These are phyloP conservation scores for Nyctibius bracteatus DNA, from an alignment of 2,113 vertebrate genomes.

Conservation along the genomic window DNA sequence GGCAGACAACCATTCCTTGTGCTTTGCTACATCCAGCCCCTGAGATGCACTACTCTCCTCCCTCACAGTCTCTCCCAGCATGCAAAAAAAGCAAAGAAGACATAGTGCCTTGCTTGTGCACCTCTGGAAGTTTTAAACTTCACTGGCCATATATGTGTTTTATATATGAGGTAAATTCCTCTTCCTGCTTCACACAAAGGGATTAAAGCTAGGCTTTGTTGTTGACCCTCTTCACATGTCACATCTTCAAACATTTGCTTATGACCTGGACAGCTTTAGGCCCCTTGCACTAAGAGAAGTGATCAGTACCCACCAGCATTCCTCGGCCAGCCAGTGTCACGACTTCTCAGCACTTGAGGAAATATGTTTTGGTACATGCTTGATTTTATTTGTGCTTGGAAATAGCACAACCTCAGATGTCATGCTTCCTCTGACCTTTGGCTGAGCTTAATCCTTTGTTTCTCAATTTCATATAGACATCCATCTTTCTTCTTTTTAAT, in stretches of 20 bases:
- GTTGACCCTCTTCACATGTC: not conserved
- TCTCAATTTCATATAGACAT: not conserved
- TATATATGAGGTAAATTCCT: not conserved
- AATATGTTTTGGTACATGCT: not conserved
- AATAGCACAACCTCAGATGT: not conserved
- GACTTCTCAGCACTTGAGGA: fast-evolving
- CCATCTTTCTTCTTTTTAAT: not conserved
- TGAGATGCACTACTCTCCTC: not conserved
- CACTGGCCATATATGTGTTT: not conserved
- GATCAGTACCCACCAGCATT: not conserved
- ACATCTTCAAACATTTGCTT: slow-evolving; percentile 20
- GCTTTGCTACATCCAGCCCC: not conserved
- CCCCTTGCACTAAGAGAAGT: not conserved
- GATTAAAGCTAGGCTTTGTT: slow-evolving; percentile 31
- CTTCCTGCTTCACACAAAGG: slow-evolving; percentile 27
- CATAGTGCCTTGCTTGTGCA: not conserved
- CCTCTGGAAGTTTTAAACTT: slow-evolving; percentile 18
- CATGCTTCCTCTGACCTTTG: not conserved
- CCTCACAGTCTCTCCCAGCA: not conserved
- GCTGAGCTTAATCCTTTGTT: not conserved
- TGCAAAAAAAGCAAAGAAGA: not conserved
- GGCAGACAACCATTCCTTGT: not conserved
- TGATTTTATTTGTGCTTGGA: not conserved
- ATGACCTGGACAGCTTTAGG: not conserved
- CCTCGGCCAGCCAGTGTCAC: not conserved